A percentile compares a stretch with the other conserved stretches of the same genome.
Evolutionary conservation across 2,888 invertebrate genomes (phyloP).

Genomic region (Macrostomum cliftonense): DNA sequence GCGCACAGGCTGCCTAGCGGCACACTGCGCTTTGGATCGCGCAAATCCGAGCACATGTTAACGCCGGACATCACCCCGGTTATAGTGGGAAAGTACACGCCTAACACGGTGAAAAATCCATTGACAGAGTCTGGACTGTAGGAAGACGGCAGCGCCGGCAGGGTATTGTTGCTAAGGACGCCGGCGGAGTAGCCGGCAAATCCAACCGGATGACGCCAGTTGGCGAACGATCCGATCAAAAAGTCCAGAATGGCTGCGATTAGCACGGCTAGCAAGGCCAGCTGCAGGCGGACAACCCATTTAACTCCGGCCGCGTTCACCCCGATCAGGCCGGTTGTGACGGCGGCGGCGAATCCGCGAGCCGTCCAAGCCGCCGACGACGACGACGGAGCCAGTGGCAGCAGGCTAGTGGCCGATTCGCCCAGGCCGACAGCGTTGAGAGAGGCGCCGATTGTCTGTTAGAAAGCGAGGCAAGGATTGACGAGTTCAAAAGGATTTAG

Average conservation of each 20-base stretch:
- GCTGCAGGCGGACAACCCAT: constrained; percentile 88
- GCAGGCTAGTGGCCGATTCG: constrained; percentile 72
- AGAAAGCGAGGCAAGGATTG: constrained; percentile 3
- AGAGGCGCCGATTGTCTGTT: constrained; percentile 80
- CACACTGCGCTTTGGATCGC: constrained; percentile 72
- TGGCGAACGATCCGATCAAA: constrained; percentile 71
- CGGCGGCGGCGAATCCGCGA: constrained; percentile 64
- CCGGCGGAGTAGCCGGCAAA: background rate
- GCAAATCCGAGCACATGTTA: constrained; percentile 90
- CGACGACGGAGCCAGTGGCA: constrained; percentile 40
- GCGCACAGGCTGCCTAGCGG: constrained; percentile 83
- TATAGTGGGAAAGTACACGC: constrained; percentile 88
- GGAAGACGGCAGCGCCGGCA: too few relatives aligned
- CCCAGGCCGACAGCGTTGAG: constrained; percentile 88
- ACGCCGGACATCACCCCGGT: constrained; percentile 84
- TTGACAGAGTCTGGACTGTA: constrained; percentile 48
- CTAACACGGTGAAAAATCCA: constrained; percentile 84
- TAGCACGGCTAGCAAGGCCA: constrained; percentile 62
- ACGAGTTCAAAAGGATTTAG: too few relatives aligned
- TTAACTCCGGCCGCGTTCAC: constrained; percentile 91
- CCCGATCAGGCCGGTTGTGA: constrained; percentile 62
- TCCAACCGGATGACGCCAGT: constrained; percentile 44
- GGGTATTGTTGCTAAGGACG: background rate
- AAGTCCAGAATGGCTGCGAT: constrained; percentile 76
- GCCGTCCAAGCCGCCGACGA: constrained; percentile 51